Percentiles rank a stretch among this genome's conserved stretches.
Evolutionary conservation across 2,113 vertebrate species (phyloP).

Genomic region (Hippocampus guttulatus): DNA sequence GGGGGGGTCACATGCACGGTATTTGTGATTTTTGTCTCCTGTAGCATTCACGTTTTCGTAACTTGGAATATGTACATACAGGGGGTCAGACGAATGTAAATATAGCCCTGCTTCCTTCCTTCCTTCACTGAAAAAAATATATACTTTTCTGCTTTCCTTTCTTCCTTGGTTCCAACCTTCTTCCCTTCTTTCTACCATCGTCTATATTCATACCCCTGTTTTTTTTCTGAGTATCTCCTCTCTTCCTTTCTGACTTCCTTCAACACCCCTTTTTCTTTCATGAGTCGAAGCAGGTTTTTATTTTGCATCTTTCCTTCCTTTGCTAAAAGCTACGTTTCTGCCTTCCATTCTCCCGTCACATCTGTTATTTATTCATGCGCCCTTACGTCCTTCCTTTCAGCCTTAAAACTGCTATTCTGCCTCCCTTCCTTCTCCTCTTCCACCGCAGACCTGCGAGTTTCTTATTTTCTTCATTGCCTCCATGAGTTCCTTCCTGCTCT

Average conservation of each 20-base stretch:
- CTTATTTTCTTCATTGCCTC: not conserved
- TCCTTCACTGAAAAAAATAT: not conserved
- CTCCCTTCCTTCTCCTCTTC: not conserved
- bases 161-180: no score
- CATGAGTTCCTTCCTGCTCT: not conserved
- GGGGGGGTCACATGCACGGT: slow-evolving; percentile 22
- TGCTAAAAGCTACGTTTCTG: not conserved
- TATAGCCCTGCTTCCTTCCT: not conserved
- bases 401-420: not conserved
- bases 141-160: no score
- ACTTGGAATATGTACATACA: not conserved
- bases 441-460: not conserved
- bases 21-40: slow-evolving; percentile 12
- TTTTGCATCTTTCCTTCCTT: not conserved
- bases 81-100: not conserved
- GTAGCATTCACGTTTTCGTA: not conserved
- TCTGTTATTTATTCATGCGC: not conserved
- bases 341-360: not conserved
- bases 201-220: no score
- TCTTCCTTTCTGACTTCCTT: no score
- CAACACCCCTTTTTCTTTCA: no score
- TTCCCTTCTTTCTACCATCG: no score
- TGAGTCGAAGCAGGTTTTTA: no score
- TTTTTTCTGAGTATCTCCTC: no score
- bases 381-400: not conserved